Conservation (phyloP, 2,797 vertebrate species). For the Gouania willdenowi region DNA sequence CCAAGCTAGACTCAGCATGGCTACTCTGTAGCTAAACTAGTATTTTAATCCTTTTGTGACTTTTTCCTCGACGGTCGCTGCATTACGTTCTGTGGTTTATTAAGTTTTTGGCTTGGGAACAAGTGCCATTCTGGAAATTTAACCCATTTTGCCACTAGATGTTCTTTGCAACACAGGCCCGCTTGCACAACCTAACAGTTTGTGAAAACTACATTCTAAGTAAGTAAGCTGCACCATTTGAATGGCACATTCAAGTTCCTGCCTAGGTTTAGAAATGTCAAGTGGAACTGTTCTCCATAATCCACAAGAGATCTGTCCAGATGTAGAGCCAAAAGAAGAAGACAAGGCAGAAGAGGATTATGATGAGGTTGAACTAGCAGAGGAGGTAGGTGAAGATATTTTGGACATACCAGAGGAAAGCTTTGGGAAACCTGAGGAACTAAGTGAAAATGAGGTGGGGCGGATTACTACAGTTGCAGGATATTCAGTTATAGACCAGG, state of each 20-base stretch:
- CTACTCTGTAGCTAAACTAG: too few relatives aligned
- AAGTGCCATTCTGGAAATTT: too few relatives aligned
- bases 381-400: slow-evolving; percentile 60
- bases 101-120: too few relatives aligned
- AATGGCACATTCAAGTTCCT: slow-evolving; percentile 60
- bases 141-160: too few relatives aligned
- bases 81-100: too few relatives aligned
- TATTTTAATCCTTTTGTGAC: too few relatives aligned
- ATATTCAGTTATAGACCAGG: background rate
- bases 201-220: too few relatives aligned
- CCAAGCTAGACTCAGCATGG: too few relatives aligned
- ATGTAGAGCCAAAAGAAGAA: slow-evolving; percentile 35
- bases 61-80: too few relatives aligned
- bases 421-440: background rate
- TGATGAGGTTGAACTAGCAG: slow-evolving; percentile 67
- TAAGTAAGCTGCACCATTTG: slow-evolving; percentile 9
- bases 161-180: too few relatives aligned
- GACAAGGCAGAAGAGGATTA: slow-evolving; percentile 45
- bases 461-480: too few relatives aligned
- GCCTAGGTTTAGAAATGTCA: slow-evolving; percentile 45
- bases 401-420: slow-evolving; percentile 22
- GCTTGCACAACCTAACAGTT: too few relatives aligned
- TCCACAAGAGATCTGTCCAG: slow-evolving; percentile 23
- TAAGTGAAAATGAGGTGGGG: slow-evolving; percentile 12
- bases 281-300: slow-evolving; percentile 35